Evolutionary conservation across 2,888 invertebrate species (phyloP), one percentile per base, ranked within the genome.

Genomic region (Ethmia dodecea): DNA sequence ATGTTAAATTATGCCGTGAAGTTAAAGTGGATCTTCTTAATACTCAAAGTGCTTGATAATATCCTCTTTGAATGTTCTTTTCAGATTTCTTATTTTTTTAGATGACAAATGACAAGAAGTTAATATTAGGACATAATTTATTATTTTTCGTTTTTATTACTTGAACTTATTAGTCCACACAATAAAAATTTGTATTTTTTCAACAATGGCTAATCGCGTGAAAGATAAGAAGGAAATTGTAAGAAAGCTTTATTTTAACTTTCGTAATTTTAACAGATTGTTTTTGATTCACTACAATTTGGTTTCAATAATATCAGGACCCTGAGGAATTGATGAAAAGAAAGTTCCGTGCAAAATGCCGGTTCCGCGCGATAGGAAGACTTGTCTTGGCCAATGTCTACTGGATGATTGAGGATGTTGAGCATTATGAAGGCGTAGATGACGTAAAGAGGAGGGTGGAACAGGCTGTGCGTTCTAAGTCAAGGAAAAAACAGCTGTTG

Each of bases 391-490:
- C 83, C 5, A 91, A 91, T 53, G 47, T 75, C 0, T 80, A 78
- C 43, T 90, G 90, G 90, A 46, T 90, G 41, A 78, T 77, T 18
- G 89, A 89, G 47, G 74, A 72, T 5, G 60, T 74, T 0, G 84
- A 80, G n/a, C 60, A 79, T 0, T 84, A 84, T 37, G 74, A 79
- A 41, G 88, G 88, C 0, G 56, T 81, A 1, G 87, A 83, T 40
- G 86, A 89, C 42, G 88, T 89, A 3, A 78, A 81, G 52, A 76
- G 84, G 28, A 88, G 90, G 46, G 88, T 90, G 5, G 83, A 84
- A 16, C 79, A 88, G 47, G 79, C 87, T n/a, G 77, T 88, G 12
- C 76, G 88, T 2, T 64, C 73, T 1, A 80, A 78, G 45, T 62
- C 76, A 2, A 81, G 77, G 48, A 87, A 84, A 55, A 81, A 86